Base-by-base conservation (phyloP, 2,797 vertebrate species). In the Sarcoramphus papa region DNA sequence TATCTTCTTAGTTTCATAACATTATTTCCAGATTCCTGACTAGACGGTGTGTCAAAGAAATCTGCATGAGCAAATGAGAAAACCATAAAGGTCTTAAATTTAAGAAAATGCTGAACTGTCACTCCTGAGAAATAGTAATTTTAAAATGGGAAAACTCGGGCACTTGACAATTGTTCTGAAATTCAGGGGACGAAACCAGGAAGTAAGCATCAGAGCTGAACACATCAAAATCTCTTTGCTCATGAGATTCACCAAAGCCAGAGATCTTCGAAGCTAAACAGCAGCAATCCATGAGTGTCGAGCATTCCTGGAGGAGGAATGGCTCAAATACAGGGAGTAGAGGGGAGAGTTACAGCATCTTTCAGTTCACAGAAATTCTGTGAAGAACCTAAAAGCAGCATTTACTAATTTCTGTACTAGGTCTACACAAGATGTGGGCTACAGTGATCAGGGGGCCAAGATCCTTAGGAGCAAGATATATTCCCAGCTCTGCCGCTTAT, bases 161-260 rank as follows among this genome's bases (percentile, higher is more conserved):
- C 41, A 51, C 33, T 80, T 85, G 72, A 53, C 62, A 91, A 75
- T 65, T 27, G 33, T 81, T 95, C 89, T 79, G 72, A 83, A 91
- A 63, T 88, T 63, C 73, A 41, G 82, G 78, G 65, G 24, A 78
- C 33, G 43, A 64, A 95, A 96, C 91, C 68, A 59, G 45, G 68
- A 92, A 85, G 63, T 12, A 85, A 82, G 28, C 45, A 74, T 83
- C 84, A 80, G 89, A 90, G 91, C 79, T 74, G 92, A 96, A 88
- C 65, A 67, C 78, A 74, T 70, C 69, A 62, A 51, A 28, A 48
- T 73, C 56, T 73, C 95, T 64, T 93, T 95, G 88, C 86, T 87
- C 76, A 4, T 2, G 63, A 88, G 80, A 33, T 76, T 90, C 86
- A 56, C 77, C 94, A 92, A 72, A 85, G 93, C 27, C 88, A 78